phyloP scores from a whole-genome alignment of 1,140 invertebrate genomes.

The Portunus trituberculatus region DNA sequence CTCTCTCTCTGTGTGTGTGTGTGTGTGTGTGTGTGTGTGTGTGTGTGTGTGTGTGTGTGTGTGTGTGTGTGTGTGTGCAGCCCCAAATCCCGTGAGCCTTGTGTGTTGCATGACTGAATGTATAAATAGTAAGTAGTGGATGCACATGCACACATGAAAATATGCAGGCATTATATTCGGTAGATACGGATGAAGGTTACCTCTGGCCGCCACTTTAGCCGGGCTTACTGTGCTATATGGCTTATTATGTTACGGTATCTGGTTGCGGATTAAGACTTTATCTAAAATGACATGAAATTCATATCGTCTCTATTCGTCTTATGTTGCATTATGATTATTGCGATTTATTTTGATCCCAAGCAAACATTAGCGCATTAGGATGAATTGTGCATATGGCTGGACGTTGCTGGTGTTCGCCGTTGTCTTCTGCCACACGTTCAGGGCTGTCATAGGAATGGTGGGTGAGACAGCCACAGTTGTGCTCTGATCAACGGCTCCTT shows the following conservation, averaged over 20 bases:
- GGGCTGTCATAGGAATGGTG: no score
- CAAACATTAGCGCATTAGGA: background rate
- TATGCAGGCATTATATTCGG: background rate
- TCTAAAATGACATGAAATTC: background rate
- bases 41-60: constrained; percentile 20
- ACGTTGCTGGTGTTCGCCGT: no score
- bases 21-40: constrained; percentile 20
- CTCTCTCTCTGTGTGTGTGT: background rate
- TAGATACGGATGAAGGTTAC: background rate
- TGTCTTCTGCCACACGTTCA: no score
- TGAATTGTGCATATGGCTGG: no score
- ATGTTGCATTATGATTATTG: background rate
- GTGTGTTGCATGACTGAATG: background rate
- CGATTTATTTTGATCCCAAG: background rate
- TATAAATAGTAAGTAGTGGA: background rate
- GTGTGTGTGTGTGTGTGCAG: background rate
- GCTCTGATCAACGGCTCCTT: no score
- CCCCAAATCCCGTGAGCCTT: background rate
- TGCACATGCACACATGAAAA: background rate
- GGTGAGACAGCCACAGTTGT: no score
- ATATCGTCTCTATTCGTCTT: background rate
- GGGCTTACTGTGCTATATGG: background rate
- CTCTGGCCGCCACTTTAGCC: background rate
- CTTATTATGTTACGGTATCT: background rate
- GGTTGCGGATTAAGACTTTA: background rate